phyloP scores from a whole-genome alignment of 2,113 vertebrate species.

The Aspiorhynchus laticeps region DNA sequence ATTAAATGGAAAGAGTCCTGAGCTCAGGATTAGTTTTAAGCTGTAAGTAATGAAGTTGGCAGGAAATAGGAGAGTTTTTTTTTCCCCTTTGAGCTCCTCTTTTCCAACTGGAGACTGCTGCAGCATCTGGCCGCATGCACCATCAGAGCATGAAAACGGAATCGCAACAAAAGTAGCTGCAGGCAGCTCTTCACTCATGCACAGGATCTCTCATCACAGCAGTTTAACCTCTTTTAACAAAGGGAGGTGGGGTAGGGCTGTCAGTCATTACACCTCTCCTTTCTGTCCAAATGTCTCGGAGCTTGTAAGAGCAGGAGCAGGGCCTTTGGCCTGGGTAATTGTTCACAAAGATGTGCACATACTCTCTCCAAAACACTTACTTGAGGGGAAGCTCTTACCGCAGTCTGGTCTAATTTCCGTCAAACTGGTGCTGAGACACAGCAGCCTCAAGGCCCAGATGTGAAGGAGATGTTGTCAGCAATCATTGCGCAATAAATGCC shows the following conservation, averaged over 20 bases:
- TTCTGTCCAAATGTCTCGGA: conserved; percentile 55
- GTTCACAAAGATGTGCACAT: conserved; percentile 35
- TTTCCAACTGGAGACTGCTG: conserved; percentile 35
- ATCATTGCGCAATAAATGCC: background rate
- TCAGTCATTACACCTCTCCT: background rate
- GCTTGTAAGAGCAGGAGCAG: conserved; percentile 53
- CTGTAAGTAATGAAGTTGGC: conserved; percentile 49
- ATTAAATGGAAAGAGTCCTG: conserved; percentile 45
- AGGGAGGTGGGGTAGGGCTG: conserved; percentile 1
- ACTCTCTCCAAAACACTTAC: conserved; percentile 51
- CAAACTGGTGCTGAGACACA: conserved; percentile 17
- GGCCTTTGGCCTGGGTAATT: conserved; percentile 17
- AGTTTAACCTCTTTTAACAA: conserved; percentile 31
- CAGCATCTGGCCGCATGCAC: conserved; percentile 43
- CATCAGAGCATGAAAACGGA: conserved; percentile 25
- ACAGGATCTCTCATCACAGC: background rate
- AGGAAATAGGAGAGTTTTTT: conserved; percentile 15
- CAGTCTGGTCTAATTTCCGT: conserved; percentile 1
- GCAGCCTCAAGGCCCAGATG: background rate
- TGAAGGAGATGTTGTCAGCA: conserved; percentile 1
- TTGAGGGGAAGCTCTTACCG: conserved; percentile 55
- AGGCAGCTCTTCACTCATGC: background rate
- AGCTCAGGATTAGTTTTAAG: conserved; percentile 42
- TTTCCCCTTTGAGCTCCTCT: background rate
- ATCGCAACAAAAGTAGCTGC: conserved; percentile 21